Evolutionary conservation across 2,113 vertebrate genomes (phyloP), one percentile per base, ranked within the genome.

Genomic region (Coturnix japonica): DNA sequence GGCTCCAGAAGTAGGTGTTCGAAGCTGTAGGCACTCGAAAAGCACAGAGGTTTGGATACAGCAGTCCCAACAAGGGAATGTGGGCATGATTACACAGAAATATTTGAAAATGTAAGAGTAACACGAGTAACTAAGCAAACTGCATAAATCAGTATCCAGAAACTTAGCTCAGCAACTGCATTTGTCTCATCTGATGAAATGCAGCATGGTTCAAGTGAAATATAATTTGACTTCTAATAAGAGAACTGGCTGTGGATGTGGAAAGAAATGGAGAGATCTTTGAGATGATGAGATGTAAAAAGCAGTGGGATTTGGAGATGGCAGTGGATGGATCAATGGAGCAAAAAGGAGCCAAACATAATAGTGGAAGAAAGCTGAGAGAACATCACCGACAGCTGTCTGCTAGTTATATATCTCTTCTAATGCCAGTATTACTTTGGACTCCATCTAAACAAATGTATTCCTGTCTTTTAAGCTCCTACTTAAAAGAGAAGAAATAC

Each of bases 281-380:
- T 81, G 84, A 93, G 91, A 92, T 79, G 84, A 84, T 51, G 74
- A 85, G 63, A 89, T 95, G 74, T 64, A 90, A 89, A 94, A 95
- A 85, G 71, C 78, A 77, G 75, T 59, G 72, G 72, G 78, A 91
- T 93, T 93, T 93, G 81, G 81, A 96, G 78, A 91, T 0, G 2
- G 96, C 81, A 91, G 94, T 89, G 71, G 67, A 60, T 82, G 92
- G 86, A 91, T 95, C 95, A 93, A 79, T 0, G 0, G 53, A 91
- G 89, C 60, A 91, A 95, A 96, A 91, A n/a, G 33, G 18, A 92
- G 91, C 89, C 91, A 94, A 95, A 95, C 95, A 93, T 89, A 94
- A 93, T 86, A 89, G 81, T 61, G 60, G 54, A 91, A 56, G 60
- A 95, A 76, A 91, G 89, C 11, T 90, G 86, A 94, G 77, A 92